Evolutionary conservation across 2,113 vertebrate genomes (phyloP).

Genomic region (Psephotus haematonotus): DNA sequence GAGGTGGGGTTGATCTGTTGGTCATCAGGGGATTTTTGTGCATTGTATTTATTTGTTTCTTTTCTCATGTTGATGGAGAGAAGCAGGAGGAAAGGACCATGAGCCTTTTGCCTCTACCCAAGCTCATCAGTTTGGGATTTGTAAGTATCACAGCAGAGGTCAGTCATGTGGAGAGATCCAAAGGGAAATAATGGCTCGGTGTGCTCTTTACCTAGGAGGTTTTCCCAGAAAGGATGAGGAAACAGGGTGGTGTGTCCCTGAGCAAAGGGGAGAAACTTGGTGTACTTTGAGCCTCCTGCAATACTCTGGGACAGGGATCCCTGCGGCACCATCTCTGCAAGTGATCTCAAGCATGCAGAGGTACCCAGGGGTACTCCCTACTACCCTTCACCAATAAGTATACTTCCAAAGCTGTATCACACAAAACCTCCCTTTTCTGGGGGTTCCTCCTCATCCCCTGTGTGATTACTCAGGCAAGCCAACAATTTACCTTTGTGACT

Average conservation of each 20-base stretch:
- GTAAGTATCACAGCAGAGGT: not conserved
- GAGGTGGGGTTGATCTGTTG: not conserved
- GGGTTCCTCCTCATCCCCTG: not conserved
- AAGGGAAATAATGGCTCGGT: not conserved
- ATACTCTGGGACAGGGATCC: not conserved
- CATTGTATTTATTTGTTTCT: not conserved
- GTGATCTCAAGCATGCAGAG: too few species aligned
- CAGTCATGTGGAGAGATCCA: not conserved
- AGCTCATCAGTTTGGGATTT: not conserved
- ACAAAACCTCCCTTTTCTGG: not conserved
- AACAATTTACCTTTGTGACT: not conserved
- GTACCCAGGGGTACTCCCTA: too few species aligned
- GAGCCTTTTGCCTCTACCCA: not conserved
- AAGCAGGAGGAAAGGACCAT: not conserved
- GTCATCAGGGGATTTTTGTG: not conserved
- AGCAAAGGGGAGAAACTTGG: not conserved
- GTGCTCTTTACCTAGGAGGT: not conserved
- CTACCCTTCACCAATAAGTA: not conserved
- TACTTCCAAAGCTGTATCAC: not conserved
- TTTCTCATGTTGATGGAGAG: not conserved
- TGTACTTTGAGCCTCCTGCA: not conserved
- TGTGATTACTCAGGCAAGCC: not conserved
- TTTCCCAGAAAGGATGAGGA: not conserved
- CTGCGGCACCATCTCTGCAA: too few species aligned
- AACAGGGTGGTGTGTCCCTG: not conserved